These are phyloP conservation scores for Eucera pruinosa DNA, from an alignment of 2,888 invertebrate genomes.

Conservation along the genomic window DNA sequence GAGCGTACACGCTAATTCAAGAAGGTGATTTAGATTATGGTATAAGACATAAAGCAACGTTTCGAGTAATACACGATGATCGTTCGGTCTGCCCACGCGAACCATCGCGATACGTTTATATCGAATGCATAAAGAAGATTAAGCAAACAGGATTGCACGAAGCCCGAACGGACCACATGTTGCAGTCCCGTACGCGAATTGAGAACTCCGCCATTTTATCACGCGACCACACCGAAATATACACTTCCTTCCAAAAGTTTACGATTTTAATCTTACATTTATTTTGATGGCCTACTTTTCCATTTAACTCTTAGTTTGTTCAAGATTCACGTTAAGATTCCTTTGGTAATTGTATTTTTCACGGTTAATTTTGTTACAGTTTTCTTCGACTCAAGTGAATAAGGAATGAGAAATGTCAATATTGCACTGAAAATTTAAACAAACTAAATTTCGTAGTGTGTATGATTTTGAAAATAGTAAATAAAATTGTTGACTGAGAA, in stretches of 20 bases:
- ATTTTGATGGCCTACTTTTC: no score
- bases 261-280: not conserved
- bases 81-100: slow-evolving; percentile 40
- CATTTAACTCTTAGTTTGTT: no score
- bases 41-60: slow-evolving; percentile 24
- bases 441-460: no score
- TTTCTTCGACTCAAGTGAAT: no score
- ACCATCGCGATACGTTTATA: slow-evolving; percentile 17
- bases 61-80: slow-evolving; percentile 32
- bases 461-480: no score
- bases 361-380: no score
- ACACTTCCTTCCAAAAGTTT: not conserved
- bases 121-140: slow-evolving; percentile 67
- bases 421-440: no score
- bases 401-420: no score
- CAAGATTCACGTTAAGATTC: no score
- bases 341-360: no score
- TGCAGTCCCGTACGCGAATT: slow-evolving; percentile 32
- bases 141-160: slow-evolving; percentile 76
- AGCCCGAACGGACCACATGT: slow-evolving; percentile 63
- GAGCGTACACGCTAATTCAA: slow-evolving; percentile 14
- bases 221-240: slow-evolving; percentile 2
- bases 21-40: slow-evolving; percentile 48
- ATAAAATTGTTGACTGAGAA: no score
- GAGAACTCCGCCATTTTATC: slow-evolving; percentile 28